Base-by-base conservation (phyloP, 92 coral and sea anemone genomes). In the Zoanthus sansibaricus region DNA sequence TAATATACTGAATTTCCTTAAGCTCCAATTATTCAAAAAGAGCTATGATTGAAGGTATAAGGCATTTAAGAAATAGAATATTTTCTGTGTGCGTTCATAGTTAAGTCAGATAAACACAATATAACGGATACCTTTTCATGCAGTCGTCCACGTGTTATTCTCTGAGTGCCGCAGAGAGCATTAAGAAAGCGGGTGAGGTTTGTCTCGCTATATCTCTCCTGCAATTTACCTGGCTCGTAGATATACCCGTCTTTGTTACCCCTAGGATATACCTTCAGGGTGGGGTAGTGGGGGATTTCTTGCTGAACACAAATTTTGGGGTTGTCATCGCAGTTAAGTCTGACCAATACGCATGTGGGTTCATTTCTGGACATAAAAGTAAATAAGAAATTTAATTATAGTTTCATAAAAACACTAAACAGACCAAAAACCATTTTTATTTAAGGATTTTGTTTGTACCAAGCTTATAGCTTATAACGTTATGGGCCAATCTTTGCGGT, bases 181-280 rank as follows among this genome's bases (percentile, higher is more conserved):
- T 97, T 97, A 88, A 97, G 94, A 71, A 97, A 97, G 2, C 87
- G 86, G 56, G 99, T 95, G 44, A 97, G 84, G 78, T 93, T 97
- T 42, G 82, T 44, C 78, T 95, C 98, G 86, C 95, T 97, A 92
- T 93, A 97, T 74, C 93, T 93, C 87, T 97, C 99, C 69, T 95
- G 95, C 46, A 89, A 71, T 64, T 87, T 91, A 5, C 99, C 99
- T 0, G 99, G 99, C 86, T 95, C 94, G 91, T 95, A 95, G 16
- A 89, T 72, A 42, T 87, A 90, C 44, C 99, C 99, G 72, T 97
- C 99, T 78, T 97, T 97, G 83, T 97, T 97, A 49, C 84, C 91
- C 71, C 84, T 88, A 16, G 99, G 85, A 76, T 97, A 97, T 31
- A 97, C 97, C 88, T 94, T 95, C 12, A 97, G 54, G 13, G 98